A percentile compares a stretch with the other conserved stretches of the same genome.
These are phyloP conservation scores for Mantis religiosa DNA, from an alignment of 2,888 invertebrate genomes.

Conservation along the genomic window DNA sequence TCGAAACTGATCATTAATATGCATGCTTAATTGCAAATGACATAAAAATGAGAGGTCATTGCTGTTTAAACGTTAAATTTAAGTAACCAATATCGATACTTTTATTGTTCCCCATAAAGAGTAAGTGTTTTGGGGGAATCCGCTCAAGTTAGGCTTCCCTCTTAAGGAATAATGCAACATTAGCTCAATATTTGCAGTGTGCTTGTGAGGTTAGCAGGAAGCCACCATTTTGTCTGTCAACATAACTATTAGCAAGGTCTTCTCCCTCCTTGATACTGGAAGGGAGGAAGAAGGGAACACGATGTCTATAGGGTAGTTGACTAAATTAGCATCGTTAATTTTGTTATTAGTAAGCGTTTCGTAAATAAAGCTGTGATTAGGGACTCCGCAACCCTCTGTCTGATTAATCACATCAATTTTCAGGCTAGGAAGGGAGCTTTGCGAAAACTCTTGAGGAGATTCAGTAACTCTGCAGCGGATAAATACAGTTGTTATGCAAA, in stretches of 20 bases:
- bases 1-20: too few species aligned
- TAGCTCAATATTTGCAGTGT: not conserved
- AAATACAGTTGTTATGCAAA: too few species aligned
- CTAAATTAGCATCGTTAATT: not conserved
- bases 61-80: too few species aligned
- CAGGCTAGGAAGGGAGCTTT: not conserved
- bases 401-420: not conserved
- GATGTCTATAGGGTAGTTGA: not conserved
- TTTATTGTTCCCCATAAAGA: too few species aligned
- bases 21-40: too few species aligned
- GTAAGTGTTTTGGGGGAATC: not conserved
- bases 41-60: too few species aligned
- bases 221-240: conserved; percentile 4
- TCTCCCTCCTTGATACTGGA: not conserved
- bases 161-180: not conserved
- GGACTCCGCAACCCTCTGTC: not conserved
- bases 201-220: not conserved
- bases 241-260: not conserved
- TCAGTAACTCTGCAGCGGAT: too few species aligned
- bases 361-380: not conserved
- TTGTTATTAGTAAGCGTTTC: not conserved
- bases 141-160: not conserved
- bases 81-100: too few species aligned
- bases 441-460: not conserved
- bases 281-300: not conserved